Conservation (phyloP, 2,797 vertebrate genomes). For the Periparus ater region DNA sequence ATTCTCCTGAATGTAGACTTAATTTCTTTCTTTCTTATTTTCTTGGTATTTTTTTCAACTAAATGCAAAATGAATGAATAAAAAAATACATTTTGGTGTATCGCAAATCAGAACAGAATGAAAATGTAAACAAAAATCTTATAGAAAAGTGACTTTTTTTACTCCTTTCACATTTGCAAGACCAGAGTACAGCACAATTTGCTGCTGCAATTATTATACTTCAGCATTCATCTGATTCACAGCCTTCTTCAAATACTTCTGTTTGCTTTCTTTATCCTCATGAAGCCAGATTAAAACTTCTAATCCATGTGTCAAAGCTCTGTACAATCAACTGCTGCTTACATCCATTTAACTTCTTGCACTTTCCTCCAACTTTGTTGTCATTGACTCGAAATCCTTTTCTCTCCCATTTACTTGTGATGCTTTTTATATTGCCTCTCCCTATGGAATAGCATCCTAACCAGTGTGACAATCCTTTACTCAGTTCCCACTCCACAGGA, state of each 20-base stretch:
- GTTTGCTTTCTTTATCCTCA: neutral
- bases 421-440: neutral
- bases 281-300: neutral
- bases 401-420: neutral
- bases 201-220: neutral
- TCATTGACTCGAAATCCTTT: neutral
- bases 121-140: neutral
- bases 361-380: neutral
- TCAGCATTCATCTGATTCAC: neutral
- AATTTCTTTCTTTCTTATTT: neutral
- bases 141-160: neutral
- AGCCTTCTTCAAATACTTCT: neutral
- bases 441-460: neutral
- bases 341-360: neutral
- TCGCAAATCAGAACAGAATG: neutral
- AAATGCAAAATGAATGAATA: neutral
- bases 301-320: neutral
- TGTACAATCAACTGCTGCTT: neutral
- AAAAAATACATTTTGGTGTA: neutral
- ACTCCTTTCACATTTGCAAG: neutral
- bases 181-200: neutral
- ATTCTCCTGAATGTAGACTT: neutral
- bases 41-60: neutral
- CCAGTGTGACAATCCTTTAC: neutral
- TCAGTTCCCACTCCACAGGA: neutral